These are phyloP conservation scores for Danio aesculapii DNA, from an alignment of 2,797 vertebrate genomes.

Conservation along the genomic window DNA sequence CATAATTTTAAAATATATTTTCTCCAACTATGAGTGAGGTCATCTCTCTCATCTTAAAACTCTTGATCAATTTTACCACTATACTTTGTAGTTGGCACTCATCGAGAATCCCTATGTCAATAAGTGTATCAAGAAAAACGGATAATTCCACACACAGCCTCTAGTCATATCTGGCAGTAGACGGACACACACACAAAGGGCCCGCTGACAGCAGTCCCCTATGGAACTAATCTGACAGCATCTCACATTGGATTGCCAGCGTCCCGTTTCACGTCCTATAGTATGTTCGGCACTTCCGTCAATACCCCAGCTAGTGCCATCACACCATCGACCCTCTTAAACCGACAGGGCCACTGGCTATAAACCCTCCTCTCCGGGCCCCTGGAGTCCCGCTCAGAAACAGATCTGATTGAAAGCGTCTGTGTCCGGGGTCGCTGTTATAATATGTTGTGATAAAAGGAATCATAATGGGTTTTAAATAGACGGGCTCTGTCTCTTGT, in stretches of 20 bases:
- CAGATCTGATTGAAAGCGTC: slow-evolving; percentile 65
- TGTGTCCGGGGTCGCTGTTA: slow-evolving; percentile 73
- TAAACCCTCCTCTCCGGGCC: slow-evolving; percentile 46
- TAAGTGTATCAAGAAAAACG: slow-evolving; percentile 37
- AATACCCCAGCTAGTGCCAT: slow-evolving; percentile 56
- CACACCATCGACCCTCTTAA: slow-evolving; percentile 54
- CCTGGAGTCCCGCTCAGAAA: slow-evolving; percentile 55
- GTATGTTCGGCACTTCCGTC: slow-evolving; percentile 47
- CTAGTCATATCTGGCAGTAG: slow-evolving; percentile 44
- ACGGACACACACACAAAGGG: slow-evolving; percentile 30
- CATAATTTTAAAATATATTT: too few relatives aligned
- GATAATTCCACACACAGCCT: slow-evolving; percentile 28
- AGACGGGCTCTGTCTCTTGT: slow-evolving; percentile 71
- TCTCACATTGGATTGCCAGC: slow-evolving; percentile 48
- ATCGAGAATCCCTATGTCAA: neutral
- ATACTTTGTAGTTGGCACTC: too few relatives aligned
- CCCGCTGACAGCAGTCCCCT: slow-evolving; percentile 41
- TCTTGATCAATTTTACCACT: neutral
- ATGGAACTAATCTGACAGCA: slow-evolving; percentile 50
- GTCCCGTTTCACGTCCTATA: slow-evolving; percentile 32
- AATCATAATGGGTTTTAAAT: slow-evolving; percentile 89
- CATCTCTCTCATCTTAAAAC: neutral
- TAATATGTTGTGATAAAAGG: slow-evolving; percentile 87
- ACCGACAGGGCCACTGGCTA: slow-evolving; percentile 57
- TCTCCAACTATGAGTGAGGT: too few relatives aligned